Percentiles rank a stretch among this genome's conserved stretches.
phyloP scores from a whole-genome alignment of 2,888 invertebrate species.

The Caenorhabditis angaria region DNA sequence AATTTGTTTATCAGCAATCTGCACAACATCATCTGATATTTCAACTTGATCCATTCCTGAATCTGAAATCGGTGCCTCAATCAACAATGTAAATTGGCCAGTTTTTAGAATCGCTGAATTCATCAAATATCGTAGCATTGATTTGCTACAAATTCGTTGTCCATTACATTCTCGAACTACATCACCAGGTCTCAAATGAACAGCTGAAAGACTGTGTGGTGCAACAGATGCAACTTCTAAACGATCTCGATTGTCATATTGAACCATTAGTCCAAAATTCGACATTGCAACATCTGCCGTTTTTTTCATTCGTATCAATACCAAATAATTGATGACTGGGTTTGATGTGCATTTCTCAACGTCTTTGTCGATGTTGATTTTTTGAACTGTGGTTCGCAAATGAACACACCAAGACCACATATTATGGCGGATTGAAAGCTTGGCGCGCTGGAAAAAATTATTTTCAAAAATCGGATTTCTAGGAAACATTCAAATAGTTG shows the following conservation, averaged over 20 bases:
- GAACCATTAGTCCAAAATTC: conserved; percentile 45
- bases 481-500: too few species aligned
- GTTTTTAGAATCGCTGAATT: conserved; percentile 31
- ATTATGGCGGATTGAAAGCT: conserved; percentile 41
- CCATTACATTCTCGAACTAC: conserved; percentile 54
- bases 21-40: conserved; percentile 53
- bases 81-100: conserved; percentile 42
- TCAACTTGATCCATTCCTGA: conserved; percentile 49
- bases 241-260: conserved; percentile 56
- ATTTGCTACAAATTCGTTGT: conserved; percentile 47
- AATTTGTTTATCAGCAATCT: conserved; percentile 52
- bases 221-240: conserved; percentile 43
- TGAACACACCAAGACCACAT: conserved; percentile 53
- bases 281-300: conserved; percentile 21
- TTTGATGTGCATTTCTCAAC: conserved; percentile 51
- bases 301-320: conserved; percentile 31
- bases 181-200: conserved; percentile 54
- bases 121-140: conserved; percentile 51
- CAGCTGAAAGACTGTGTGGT: conserved; percentile 45
- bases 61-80: conserved; percentile 53
- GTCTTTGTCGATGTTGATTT: conserved; percentile 55
- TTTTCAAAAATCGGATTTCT: too few species aligned
- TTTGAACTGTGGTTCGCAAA: conserved; percentile 52
- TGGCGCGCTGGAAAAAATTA: conserved; percentile 19
- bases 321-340: conserved; percentile 54